Base-by-base conservation (phyloP, 53 echinoderm and acorn worm species). In the Arbacia lixula region DNA sequence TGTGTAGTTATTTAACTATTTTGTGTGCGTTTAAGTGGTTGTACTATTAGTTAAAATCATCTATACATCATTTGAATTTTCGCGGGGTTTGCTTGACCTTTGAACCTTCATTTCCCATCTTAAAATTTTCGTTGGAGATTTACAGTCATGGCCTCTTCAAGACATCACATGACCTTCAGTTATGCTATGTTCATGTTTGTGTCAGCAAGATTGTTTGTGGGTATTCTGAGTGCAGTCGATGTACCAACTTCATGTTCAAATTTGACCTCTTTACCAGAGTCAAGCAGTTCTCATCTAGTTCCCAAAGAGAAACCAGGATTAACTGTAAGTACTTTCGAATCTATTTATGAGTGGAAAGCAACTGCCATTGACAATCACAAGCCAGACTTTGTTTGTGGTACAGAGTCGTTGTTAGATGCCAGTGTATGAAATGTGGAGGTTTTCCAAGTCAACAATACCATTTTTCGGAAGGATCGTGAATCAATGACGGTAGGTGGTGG, bases 321-420 rank as follows among this genome's bases (percentile, higher is more conserved):
- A n/a, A n/a, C 67, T 38, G 67, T 67, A 67, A 67, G 67, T 67
- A 67, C 67, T 67, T 67, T 67, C 8, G 39, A 67, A 37, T 67
- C 67, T n/a, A 12, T 67, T 3, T 36, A 4, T 67, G 38, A 24
- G 21, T 67, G 67, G 38, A 67, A 67, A 38, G 21, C 37, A 3
- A 38, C 67, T 67, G 33, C 67, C 25, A 58, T 58, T 24, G 58
- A 46, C 30, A 30, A 14, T 30, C 26, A 25, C 31, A 53, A 74
- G 6, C 74, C 74, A 19, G 74, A 74, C 30, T 74, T 74, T 52
- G 32, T 74, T 53, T 77, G 78, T 55, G 78, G 78, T 25, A 77
- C 60, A 25, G 37, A 77, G 32, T 77, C 78, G 20, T 77, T 55
- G 78, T 57, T 77, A 17, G 78, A 58, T 20, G 10, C 16, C 11